A percentile compares a stretch with the other conserved stretches of the same genome.
These are phyloP conservation scores for Frankliniella intonsa DNA, from an alignment of 2,888 invertebrate species.

Conservation along the genomic window DNA sequence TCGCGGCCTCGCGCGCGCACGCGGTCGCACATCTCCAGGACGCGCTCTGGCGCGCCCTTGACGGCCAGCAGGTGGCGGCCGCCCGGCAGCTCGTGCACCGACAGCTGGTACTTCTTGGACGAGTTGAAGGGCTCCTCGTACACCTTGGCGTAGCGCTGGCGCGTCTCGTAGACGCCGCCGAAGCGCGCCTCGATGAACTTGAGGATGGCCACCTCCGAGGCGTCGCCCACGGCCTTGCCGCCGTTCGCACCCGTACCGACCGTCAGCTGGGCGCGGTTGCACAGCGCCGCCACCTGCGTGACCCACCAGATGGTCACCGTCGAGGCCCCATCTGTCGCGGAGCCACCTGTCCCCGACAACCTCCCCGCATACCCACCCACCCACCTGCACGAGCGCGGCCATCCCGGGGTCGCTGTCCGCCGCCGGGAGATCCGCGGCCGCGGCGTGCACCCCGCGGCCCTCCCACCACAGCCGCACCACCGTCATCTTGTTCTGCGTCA, in stretches of 20 bases:
- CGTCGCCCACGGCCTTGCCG: conserved; percentile 14
- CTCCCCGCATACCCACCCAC: neutral
- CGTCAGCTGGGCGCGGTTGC: conserved; percentile 18
- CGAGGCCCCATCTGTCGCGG: too few species aligned
- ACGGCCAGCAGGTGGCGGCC: conserved; percentile 4
- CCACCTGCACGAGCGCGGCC: conserved; percentile 7
- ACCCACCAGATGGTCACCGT: neutral
- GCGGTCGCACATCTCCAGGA: conserved; percentile 1
- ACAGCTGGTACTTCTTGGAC: conserved; percentile 13
- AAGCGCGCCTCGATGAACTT: conserved; percentile 24
- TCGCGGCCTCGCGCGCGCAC: neutral
- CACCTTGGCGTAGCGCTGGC: conserved; percentile 11
- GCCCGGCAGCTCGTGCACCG: conserved; percentile 12
- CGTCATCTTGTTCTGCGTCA: conserved; percentile 26
- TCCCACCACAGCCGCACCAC: conserved; percentile 20
- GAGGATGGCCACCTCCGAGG: conserved; percentile 15
- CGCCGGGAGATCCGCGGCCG: neutral
- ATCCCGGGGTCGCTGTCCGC: neutral
- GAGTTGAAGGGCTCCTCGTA: conserved; percentile 22
- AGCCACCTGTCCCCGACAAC: too few species aligned
- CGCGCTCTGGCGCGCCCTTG: neutral
- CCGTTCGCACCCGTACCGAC: neutral
- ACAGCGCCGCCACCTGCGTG: neutral
- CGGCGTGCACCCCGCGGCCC: neutral
- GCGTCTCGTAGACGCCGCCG: conserved; percentile 9